Evolutionary conservation across 1,140 invertebrate species (phyloP).

Genomic region (Drosophila malerkotliana): DNA sequence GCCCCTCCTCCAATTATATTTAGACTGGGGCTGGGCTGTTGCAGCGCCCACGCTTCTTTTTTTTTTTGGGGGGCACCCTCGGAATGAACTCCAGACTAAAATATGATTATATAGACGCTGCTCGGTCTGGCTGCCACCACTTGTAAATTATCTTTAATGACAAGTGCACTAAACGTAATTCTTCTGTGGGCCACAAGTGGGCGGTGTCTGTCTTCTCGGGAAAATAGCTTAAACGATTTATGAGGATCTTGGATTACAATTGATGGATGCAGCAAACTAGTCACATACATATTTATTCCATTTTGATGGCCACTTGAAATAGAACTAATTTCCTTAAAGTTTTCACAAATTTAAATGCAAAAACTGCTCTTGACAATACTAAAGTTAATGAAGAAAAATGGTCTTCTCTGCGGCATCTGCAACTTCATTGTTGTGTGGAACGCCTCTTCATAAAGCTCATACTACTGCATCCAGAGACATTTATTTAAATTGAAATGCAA

Average conservation of each 20-base stretch:
- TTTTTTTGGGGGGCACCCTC: slow-evolving; percentile 22
- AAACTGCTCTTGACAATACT: slow-evolving; percentile 41
- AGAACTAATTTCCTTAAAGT: not conserved
- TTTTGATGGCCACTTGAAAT: not conserved
- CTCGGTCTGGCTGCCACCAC: slow-evolving; percentile 24
- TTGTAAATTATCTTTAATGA: slow-evolving; percentile 80
- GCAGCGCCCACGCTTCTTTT: slow-evolving; percentile 55
- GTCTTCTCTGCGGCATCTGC: slow-evolving; percentile 37
- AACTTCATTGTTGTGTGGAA: slow-evolving; percentile 18
- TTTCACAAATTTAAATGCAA: slow-evolving; percentile 5
- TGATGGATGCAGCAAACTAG: slow-evolving; percentile 40
- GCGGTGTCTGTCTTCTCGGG: slow-evolving; percentile 34
- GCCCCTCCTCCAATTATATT: slow-evolving; percentile 53
- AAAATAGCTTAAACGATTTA: slow-evolving; percentile 68
- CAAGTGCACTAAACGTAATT: slow-evolving; percentile 75
- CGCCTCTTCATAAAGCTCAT: slow-evolving; percentile 49
- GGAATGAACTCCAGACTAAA: slow-evolving; percentile 16
- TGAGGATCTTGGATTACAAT: slow-evolving; percentile 20
- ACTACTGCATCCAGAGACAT: slow-evolving; percentile 34
- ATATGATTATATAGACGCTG: slow-evolving; percentile 55
- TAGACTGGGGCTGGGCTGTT: slow-evolving; percentile 38
- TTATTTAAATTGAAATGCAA: slow-evolving; percentile 80
- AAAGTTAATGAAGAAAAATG: slow-evolving; percentile 62
- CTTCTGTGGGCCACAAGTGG: slow-evolving; percentile 58
- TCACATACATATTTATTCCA: slow-evolving; percentile 20